Evolutionary conservation across 2,797 vertebrate genomes (phyloP).

Genomic region (Sebastes hubbsi): DNA sequence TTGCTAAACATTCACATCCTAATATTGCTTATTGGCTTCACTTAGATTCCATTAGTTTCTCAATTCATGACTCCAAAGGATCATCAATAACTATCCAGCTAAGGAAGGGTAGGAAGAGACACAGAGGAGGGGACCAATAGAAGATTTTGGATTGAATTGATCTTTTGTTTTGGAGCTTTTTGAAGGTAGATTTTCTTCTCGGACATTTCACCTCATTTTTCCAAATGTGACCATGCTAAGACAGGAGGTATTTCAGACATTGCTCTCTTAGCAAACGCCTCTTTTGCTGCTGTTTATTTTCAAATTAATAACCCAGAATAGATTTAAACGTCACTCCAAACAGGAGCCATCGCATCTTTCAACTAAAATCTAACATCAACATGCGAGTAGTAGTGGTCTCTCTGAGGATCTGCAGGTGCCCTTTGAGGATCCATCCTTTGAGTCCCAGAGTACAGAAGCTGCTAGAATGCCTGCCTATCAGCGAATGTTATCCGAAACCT

Average conservation of each 20-base stretch:
- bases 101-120: constrained; percentile 3
- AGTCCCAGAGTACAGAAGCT: constrained; percentile 42
- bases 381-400: constrained; percentile 16
- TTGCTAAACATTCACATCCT: constrained; percentile 33
- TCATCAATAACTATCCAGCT: constrained; percentile 6
- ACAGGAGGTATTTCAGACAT: constrained; percentile 1
- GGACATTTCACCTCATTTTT: constrained; percentile 42
- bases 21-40: constrained; percentile 35
- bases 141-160: constrained; percentile 39
- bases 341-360: constrained; percentile 4
- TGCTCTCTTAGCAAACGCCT: constrained; percentile 31
- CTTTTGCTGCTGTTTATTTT: constrained; percentile 59
- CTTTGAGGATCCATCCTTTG: constrained; percentile 45
- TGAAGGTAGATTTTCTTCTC: background rate
- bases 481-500: constrained; percentile 46
- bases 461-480: constrained; percentile 39
- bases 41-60: constrained; percentile 63
- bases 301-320: background rate
- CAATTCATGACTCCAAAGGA: constrained; percentile 33
- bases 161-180: constrained; percentile 43
- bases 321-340: background rate
- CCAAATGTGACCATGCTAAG: constrained; percentile 13
- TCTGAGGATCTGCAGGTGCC: constrained; percentile 41
- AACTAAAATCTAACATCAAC: background rate
- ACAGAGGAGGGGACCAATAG: constrained; percentile 73